Evolutionary conservation across 35 echinoderm and acorn worm species (phyloP), one percentile per base, ranked within the genome.

Genomic region (Apostichopus parvimensis): DNA sequence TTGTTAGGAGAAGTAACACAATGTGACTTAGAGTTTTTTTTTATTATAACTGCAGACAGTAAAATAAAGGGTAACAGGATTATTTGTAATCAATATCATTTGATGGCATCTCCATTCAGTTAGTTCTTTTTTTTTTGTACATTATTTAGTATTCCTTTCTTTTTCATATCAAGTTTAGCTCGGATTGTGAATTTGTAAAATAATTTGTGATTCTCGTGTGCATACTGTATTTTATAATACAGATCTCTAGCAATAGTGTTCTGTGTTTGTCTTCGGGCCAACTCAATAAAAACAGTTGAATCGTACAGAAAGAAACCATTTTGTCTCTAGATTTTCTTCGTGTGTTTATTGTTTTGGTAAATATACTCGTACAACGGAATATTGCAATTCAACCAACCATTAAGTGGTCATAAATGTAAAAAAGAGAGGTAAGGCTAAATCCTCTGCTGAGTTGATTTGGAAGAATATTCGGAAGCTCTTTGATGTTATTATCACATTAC

Each of bases 161-260:
- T 73, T 11, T 73, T 73, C 18, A 15, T 73, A 10, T 15, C 18
- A 73, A 15, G 1, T 73, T 73, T 18, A 18, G 14, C 13, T 73
- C n/a, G 6, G 70, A 73, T 73, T 21, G 70, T 73, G 70, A 73
- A 73, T 15, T 73, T 73, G 70, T 73, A 73, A 73, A 17, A 73
- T 73, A 73, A 21, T 73, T 61, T 73, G 70, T 73, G 70, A 73
- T 73, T 73, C 70, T 73, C 18, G 70, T 73, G 70, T 73, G 70
- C 70, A 73, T 73, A 15, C n/a, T 73, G 70, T 73, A 73, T 17
- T 73, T 73, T 73, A 10, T 73, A 73, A 10, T 73, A 73, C 70
- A 73, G 70, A 66, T 73, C 70, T 73, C 70, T 73, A 21, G 70
- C 70, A 73, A 73, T 73, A 73, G 70, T 73, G 11, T 15, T 11